A percentile compares a stretch with the other conserved stretches of the same genome.
Conservation (phyloP, 2,113 vertebrate genomes). For the Apodemus sylvaticus region DNA sequence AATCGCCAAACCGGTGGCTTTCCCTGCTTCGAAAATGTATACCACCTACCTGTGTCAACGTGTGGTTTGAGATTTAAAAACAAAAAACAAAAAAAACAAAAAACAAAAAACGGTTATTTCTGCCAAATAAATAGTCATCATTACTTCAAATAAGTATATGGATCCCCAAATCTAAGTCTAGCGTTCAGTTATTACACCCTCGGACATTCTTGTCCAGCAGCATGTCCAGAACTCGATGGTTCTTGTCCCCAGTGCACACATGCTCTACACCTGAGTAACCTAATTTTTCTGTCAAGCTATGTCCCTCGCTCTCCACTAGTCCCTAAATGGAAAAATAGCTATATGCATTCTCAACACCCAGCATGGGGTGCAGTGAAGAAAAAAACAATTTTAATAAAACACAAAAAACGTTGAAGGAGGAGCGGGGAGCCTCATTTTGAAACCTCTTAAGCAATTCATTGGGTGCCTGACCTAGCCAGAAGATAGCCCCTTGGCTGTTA, state of each 20-base stretch:
- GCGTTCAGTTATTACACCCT: no score
- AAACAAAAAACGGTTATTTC: not conserved
- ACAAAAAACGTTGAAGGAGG: not conserved
- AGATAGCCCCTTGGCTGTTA: not conserved
- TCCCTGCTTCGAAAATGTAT: not conserved
- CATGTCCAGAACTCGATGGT: not conserved
- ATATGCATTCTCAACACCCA: rapidly evolving
- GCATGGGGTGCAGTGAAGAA: no score
- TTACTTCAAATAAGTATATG: not conserved
- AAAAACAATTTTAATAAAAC: not conserved
- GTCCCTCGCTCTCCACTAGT: not conserved
- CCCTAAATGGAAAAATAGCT: not conserved
- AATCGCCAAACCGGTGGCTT: not conserved
- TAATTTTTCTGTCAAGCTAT: not conserved
- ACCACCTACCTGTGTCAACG: not conserved
- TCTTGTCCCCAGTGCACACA: not conserved
- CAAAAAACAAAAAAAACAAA: no score
- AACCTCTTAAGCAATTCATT: not conserved
- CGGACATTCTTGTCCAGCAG: not conserved
- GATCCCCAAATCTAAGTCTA: not conserved
- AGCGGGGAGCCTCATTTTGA: not conserved
- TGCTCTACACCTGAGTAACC: not conserved
- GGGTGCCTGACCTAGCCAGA: not conserved
- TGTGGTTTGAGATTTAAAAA: not conserved
- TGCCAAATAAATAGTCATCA: not conserved